These are phyloP conservation scores for Pheosia gnoma DNA, from an alignment of 2,888 invertebrate genomes.

Conservation along the genomic window DNA sequence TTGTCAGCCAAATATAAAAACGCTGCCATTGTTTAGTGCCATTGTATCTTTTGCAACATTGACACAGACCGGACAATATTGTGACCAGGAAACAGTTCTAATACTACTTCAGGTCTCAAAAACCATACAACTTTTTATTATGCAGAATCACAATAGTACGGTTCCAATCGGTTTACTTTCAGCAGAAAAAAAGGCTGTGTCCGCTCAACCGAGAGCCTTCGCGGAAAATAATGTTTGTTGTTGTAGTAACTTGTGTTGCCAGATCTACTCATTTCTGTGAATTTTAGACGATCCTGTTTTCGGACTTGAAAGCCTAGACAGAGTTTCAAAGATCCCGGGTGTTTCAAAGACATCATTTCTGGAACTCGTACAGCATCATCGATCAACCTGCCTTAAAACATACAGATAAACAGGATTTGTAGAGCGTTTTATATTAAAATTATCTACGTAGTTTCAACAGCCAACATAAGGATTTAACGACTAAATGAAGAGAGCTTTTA, in stretches of 20 bases:
- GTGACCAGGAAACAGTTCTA: background rate
- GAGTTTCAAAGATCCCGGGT: background rate
- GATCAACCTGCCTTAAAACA: background rate
- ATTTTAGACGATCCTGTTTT: background rate
- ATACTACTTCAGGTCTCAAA: background rate
- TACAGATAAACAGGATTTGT: too few relatives aligned
- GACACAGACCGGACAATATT: background rate
- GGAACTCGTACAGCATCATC: background rate
- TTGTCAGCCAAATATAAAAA: background rate
- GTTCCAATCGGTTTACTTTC: constrained; percentile 12
- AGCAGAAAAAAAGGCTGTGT: background rate
- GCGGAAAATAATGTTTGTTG: constrained; percentile 2
- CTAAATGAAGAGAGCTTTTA: too few relatives aligned
- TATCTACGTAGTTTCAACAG: too few relatives aligned
- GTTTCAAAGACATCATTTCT: background rate
- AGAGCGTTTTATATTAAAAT: too few relatives aligned
- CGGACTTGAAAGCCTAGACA: background rate
- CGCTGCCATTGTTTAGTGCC: background rate
- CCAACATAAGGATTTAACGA: too few relatives aligned
- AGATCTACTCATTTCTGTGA: constrained; percentile 1
- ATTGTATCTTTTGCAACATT: background rate
- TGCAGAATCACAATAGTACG: constrained; percentile 6
- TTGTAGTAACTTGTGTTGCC: constrained; percentile 3
- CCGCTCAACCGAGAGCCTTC: constrained; percentile 2
- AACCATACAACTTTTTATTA: constrained; percentile 3